Percentiles rank a stretch among this genome's conserved stretches.
Conservation (phyloP, 64 coral and sea anemone genomes). For the Montipora foliosa region DNA sequence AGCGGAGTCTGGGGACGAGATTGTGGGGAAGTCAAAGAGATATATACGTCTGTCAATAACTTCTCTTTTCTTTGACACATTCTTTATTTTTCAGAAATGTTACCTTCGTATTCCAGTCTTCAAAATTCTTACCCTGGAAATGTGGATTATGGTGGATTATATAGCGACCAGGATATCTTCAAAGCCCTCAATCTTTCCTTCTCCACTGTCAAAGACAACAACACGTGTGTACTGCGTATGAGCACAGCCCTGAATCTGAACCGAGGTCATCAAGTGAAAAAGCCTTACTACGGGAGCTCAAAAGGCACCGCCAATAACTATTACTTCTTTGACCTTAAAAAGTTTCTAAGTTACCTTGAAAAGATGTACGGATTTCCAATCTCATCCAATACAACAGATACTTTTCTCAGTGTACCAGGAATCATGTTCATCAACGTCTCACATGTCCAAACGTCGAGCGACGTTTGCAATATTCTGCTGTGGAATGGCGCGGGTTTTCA, state of each 20-base stretch:
- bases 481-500: slow-evolving; percentile 83
- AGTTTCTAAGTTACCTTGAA: slow-evolving; percentile 4
- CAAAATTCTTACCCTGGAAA: slow-evolving; percentile 70
- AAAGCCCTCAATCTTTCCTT: background rate
- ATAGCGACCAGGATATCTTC: slow-evolving; percentile 32
- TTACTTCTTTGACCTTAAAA: slow-evolving; percentile 4
- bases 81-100: slow-evolving; percentile 29
- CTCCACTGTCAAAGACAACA: slow-evolving; percentile 5
- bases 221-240: slow-evolving; percentile 80
- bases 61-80: too few relatives aligned
- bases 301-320: background rate
- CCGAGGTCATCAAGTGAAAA: slow-evolving; percentile 24
- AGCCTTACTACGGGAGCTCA: background rate
- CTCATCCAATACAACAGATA: background rate
- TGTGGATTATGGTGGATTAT: slow-evolving; percentile 60
- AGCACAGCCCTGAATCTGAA: slow-evolving; percentile 82
- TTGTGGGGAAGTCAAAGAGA: too few relatives aligned
- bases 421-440: slow-evolving; percentile 85
- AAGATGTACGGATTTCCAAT: background rate
- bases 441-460: background rate
- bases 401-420: slow-evolving; percentile 50
- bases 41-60: too few relatives aligned
- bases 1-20: too few relatives aligned
- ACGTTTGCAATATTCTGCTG: slow-evolving; percentile 68
- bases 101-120: slow-evolving; percentile 59